These are phyloP conservation scores for Oryzias javanicus DNA, from an alignment of 2,113 vertebrate genomes.

Conservation along the genomic window DNA sequence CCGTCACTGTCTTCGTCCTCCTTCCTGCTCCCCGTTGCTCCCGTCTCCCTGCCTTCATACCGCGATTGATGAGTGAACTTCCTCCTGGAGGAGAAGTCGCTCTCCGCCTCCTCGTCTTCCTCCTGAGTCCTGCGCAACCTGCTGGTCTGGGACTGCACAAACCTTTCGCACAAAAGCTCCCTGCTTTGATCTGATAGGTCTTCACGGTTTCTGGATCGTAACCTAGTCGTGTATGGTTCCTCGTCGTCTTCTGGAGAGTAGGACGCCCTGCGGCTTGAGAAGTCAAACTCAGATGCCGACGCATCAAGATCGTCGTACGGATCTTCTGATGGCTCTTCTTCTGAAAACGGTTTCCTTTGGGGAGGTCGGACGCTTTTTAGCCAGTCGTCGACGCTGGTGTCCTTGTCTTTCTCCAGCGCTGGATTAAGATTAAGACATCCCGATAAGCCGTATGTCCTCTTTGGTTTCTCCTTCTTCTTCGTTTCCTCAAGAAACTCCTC, in stretches of 20 bases:
- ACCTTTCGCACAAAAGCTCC: slow-evolving; percentile 55
- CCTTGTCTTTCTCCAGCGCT: slow-evolving; percentile 54
- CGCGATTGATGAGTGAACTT: slow-evolving; percentile 77
- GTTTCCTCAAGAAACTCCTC: slow-evolving; percentile 65
- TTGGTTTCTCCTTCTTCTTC: slow-evolving; percentile 54
- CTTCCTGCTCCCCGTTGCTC: slow-evolving; percentile 53
- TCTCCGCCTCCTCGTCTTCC: slow-evolving; percentile 69
- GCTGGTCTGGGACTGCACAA: slow-evolving; percentile 47
- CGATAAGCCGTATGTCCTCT: slow-evolving; percentile 58
- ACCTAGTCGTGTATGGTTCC: slow-evolving; percentile 70
- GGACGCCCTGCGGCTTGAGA: slow-evolving; percentile 75
- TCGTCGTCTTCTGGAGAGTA: slow-evolving; percentile 64
- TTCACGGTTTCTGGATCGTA: slow-evolving; percentile 71
- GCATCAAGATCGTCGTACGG: slow-evolving; percentile 67
- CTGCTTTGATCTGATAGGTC: slow-evolving; percentile 54
- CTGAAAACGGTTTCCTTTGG: slow-evolving; percentile 60
- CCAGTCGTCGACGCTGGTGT: slow-evolving; percentile 82
- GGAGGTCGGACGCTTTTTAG: slow-evolving; percentile 82
- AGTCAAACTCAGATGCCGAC: slow-evolving; percentile 79
- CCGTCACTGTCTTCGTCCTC: slow-evolving; percentile 66
- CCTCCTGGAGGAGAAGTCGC: slow-evolving; percentile 79
- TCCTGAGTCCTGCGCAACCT: slow-evolving; percentile 47
- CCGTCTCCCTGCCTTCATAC: slow-evolving; percentile 58
- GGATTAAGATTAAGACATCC: slow-evolving; percentile 72
- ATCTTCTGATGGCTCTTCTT: slow-evolving; percentile 40